Base-by-base conservation (phyloP, 2,797 vertebrate species). In the Diplodus sargus region DNA sequence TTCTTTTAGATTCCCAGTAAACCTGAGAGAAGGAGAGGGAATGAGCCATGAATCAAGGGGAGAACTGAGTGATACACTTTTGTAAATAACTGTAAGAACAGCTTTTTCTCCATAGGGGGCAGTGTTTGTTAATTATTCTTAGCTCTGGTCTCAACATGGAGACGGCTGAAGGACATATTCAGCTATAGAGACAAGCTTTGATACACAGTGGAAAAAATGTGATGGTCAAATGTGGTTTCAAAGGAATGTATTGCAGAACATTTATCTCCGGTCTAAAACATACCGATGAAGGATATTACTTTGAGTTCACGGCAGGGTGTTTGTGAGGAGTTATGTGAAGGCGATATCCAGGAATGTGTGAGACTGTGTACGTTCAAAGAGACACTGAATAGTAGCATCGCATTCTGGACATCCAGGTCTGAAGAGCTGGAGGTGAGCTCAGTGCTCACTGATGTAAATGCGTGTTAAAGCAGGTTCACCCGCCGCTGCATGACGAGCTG, bases 111-210 rank as follows among this genome's bases (percentile, higher is more conserved):
- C 84, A 34, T 81, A 93, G 94, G 90, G 91, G 93, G 89, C 90
- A 93, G 87, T 95, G 89, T 92, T 90, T 68, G 68, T 78, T 73
- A 89, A 72, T 57, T 47, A 69, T 39, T 81, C 68, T 64, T 13
- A 53, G 39, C 39, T 39, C 39, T 39, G 15, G 65, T n/a, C 14
- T 63, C 9, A 62, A 39, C 13, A 71, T 49, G 58, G 61, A 75
- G 17, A 49, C 39, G 66, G 7, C 58, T 88, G 58, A 78, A 78
- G 61, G 69, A 83, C 71, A 74, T 49, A 51, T 23, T n/a, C 16
- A 52, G 66, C 48, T 74, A 4, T 63, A 52, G 72, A 74, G 22
- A 15, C 47, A 47, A 43, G 8, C 13, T 56, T 57, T 63, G 74
- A 76, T 5, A 77, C 28, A 72, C 6, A 8, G 15, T 25, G 39